These are phyloP conservation scores for Eupelmus urozonus DNA, from an alignment of 2,888 invertebrate genomes.

Conservation along the genomic window DNA sequence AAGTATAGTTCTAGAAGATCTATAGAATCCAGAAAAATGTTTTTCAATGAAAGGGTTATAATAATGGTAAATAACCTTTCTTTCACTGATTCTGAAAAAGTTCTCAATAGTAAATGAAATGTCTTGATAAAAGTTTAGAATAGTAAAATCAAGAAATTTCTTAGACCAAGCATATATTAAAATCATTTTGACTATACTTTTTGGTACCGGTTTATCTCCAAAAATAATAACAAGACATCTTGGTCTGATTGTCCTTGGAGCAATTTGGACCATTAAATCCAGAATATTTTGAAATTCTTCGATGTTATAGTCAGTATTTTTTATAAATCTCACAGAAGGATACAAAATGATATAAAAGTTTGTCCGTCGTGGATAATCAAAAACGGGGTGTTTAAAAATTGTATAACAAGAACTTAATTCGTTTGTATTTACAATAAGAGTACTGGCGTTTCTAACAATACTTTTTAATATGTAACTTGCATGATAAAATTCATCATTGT, in stretches of 20 bases:
- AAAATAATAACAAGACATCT: slow-evolving; percentile 18
- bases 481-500: not conserved
- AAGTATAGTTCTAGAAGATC: not conserved
- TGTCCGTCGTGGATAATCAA: not conserved
- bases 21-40: not conserved
- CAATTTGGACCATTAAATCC: slow-evolving; percentile 13
- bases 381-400: not conserved
- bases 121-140: not conserved
- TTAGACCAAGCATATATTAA: slow-evolving; percentile 1
- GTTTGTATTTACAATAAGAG: too few relatives aligned
- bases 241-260: not conserved
- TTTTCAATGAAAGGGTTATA: slow-evolving; percentile 18
- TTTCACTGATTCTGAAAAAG: not conserved
- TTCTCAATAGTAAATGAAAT: not conserved
- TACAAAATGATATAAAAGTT: slow-evolving; percentile 12
- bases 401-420: too few relatives aligned
- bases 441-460: too few relatives aligned
- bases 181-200: not conserved
- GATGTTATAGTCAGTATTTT: not conserved
- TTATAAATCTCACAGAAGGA: not conserved
- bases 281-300: not conserved
- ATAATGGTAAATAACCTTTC: slow-evolving; percentile 6
- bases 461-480: too few relatives aligned
- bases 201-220: not conserved
- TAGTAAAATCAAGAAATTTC: slow-evolving; percentile 24